Evolutionary conservation across 2,888 invertebrate genomes (phyloP), one percentile per base, ranked within the genome.

Genomic region (Scaptomyza polygonia): DNA sequence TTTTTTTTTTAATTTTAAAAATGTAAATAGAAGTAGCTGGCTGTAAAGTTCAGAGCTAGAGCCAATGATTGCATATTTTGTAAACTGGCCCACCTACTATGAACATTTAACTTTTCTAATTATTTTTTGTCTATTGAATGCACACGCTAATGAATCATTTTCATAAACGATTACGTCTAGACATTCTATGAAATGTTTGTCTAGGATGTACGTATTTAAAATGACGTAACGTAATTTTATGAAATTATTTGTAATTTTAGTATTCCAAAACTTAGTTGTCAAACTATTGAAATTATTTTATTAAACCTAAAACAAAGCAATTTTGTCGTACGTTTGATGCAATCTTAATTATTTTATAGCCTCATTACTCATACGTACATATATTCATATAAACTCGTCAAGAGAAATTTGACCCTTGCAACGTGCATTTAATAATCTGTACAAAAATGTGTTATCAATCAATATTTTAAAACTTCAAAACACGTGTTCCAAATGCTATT

Each of bases 41-140:
- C 29, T 39, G 16, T 40, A 36, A 36, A 56, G 42, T 36, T 29
- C 12, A 18, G 18, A 57, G 48, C 70, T 43, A 0, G 7, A 56
- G 43, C 52, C 64, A 56, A 61, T 65, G 40, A 65, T 49, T 71
- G 65, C 67, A 67, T 62, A 48, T 52, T 68, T 48, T 62, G 54
- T 57, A 72, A 86, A 83, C 82, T 83, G 59, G 82, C 83, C 86
- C 82, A 83, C 82, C 86, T 58, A 86, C 82, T 44, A 53, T 57
- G 52, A 47, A 49, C 42, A 62, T 52, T 58, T 51, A 40, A 67
- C 56, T 57, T 64, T 36, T 65, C 68, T 18, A 52, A 42, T 52
- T 11, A 8, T 36, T 36, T 36, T 34, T 34, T 51, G 59, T 57
- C 57, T 49, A 43, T 43, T 39, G 30, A 64, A 36, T 79, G 71